Evolutionary conservation across 2,113 vertebrate genomes (phyloP).

Genomic region (Desmodus rotundus): DNA sequence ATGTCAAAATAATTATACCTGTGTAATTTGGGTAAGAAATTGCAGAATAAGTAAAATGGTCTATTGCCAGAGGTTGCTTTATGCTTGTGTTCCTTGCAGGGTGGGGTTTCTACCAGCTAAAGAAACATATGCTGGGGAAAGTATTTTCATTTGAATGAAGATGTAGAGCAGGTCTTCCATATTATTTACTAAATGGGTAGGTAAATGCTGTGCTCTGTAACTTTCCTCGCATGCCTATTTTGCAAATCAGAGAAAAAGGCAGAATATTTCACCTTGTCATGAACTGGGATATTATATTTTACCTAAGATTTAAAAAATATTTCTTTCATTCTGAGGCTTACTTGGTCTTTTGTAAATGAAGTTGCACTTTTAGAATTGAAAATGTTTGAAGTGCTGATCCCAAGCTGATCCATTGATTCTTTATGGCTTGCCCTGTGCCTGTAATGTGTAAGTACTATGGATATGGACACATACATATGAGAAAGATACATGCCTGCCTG

Average conservation of each 20-base stretch:
- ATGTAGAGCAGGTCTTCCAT: constrained; percentile 73
- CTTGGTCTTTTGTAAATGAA: constrained; percentile 55
- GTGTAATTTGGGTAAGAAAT: constrained; percentile 90
- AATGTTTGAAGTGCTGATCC: constrained; percentile 34
- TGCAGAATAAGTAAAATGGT: constrained; percentile 87
- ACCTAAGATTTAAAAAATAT: constrained; percentile 59
- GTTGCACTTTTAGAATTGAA: constrained; percentile 61
- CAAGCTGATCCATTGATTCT: constrained; percentile 24
- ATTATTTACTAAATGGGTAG: constrained; percentile 67
- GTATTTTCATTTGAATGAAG: constrained; percentile 79
- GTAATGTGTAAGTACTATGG: background rate
- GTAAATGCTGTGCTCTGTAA: constrained; percentile 64
- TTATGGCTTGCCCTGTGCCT: constrained; percentile 50
- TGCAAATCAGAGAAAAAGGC: constrained; percentile 65
- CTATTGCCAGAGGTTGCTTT: constrained; percentile 83
- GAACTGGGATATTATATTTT: constrained; percentile 61
- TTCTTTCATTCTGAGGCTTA: constrained; percentile 50
- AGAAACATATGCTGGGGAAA: constrained; percentile 58
- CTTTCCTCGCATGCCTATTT: constrained; percentile 57
- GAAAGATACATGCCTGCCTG: constrained; percentile 9
- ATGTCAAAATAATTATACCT: constrained; percentile 93
- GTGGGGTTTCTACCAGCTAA: constrained; percentile 77
- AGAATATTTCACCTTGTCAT: constrained; percentile 8
- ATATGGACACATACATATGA: background rate
- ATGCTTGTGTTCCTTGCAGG: constrained; percentile 78